Evolutionary conservation across 2,797 vertebrate genomes (phyloP).

Genomic region (Phyllotis vaccarum): DNA sequence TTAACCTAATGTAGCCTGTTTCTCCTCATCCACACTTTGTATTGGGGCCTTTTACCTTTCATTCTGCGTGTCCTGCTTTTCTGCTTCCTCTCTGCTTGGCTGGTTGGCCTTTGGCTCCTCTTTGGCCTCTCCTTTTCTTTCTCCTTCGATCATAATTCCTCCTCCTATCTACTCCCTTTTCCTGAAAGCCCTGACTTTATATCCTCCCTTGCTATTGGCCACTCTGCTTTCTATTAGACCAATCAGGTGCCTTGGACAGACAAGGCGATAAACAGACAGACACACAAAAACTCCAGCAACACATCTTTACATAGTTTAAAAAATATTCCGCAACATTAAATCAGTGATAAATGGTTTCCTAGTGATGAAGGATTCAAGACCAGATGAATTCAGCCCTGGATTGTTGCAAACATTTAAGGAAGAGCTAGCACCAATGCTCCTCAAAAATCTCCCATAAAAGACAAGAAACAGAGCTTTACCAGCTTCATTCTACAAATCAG

Average conservation of each 20-base stretch:
- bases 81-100: background rate
- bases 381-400: background rate
- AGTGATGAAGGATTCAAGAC: background rate
- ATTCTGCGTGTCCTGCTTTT: background rate
- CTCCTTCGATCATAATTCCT: background rate
- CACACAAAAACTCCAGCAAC: background rate
- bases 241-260: background rate
- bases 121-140: background rate
- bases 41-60: background rate
- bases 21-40: background rate
- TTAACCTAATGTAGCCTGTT: background rate
- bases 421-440: background rate
- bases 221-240: background rate
- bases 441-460: background rate
- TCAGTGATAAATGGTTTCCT: background rate
- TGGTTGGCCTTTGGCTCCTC: background rate
- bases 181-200: background rate
- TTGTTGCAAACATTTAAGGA: background rate
- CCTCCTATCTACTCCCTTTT: background rate
- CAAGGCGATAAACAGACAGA: background rate
- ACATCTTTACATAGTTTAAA: background rate
- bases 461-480: background rate
- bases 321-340: background rate
- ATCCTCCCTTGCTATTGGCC: background rate
- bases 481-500: background rate